Base-by-base conservation (phyloP, 2,888 invertebrate species). In the Agonopterix arenella region DNA sequence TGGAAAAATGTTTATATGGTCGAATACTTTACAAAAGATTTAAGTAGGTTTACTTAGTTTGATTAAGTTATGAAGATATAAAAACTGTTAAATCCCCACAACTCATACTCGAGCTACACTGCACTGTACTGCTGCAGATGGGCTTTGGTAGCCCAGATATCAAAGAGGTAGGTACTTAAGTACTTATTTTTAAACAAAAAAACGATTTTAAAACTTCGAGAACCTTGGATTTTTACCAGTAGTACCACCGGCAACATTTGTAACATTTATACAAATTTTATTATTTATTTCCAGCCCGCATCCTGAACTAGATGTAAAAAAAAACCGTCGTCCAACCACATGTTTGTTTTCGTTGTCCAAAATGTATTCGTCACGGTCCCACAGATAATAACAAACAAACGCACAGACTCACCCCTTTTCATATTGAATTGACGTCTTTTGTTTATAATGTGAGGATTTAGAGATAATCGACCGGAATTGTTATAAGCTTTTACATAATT, bases 261-360 rank as follows among this genome's bases (percentile, higher is more conserved):
- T 72, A 66, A 66, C 64, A 55, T 68, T 66, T 64, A 36, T 28
- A 28, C 64, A 70, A 67, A 60, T 65, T 67, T 73, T 71, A 70
- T 75, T 70, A 73, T 68, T 60, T 40, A 40, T 40, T 43, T 58
- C 57, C 57, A 54, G 58, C 74, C 75, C 80, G 74, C 77, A 76
- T 75, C 71, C 68, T 67, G 50, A 51, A 49, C 41, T 28, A 51
- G 51, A 56, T 55, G 58, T 58, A 56, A 50, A 53, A 52, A 46
- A n/a, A 18, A 36, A 48, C 46, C 46, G 48, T 51, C 41, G 36
- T 43, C 9, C 44, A 41, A 53, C 49, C 60, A 54, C 59, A 65
- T 78, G 80, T 84, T 82, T 83, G 77, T 83, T 83, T 83, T 77
- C 64, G 63, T 73, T 72, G 70, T 64, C 65, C 58, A 61, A 65